Base-by-base conservation (phyloP, 64 coral and sea anemone genomes). In the Actinia equina region DNA sequence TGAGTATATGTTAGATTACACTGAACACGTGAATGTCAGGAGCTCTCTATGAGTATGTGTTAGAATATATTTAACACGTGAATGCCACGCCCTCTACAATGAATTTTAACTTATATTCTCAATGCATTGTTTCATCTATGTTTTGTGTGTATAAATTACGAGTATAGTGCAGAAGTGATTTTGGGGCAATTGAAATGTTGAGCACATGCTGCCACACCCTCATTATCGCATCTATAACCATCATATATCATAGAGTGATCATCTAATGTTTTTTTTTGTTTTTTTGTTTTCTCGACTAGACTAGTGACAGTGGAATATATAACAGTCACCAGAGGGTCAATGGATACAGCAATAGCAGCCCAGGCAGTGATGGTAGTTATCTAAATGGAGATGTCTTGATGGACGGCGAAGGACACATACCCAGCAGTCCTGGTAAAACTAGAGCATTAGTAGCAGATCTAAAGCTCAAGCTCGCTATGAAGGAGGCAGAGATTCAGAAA, bases 401-500 rank as follows among this genome's bases (percentile, higher is more conserved):
- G 17, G 87, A 95, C 83, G 82, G 87, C 0, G 90, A 93, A 43
- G 77, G 84, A 56, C 87, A 95, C 79, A 84, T 88, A 22, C 88
- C 94, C 15, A 84, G 87, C 20, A 95, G 94, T 55, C 90, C 89
- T 17, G 94, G 94, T 0, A 90, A 88, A 11, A 87, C 94, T 17
- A 89, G 94, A 69, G 94, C 94, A 25, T 70, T 96, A 7, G 91
- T 96, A 70, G 94, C 94, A 16, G 94, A 96, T 60, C 91, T 96
- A 1, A 96, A 96, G 85, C 91, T 96, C 2, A 96, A 96, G 25
- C 88, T 96, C 85, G 94, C 94, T 10, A 87, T 96, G 82, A 96
- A 96, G 77, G 94, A 96, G 76, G 94, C 94, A 19, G 94, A 96
- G 85, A 93, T 96, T 59, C 94, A 96, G 52, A 96, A 96, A 86